Evolutionary conservation across 35 echinoderm and acorn worm species (phyloP).

Genomic region (Heliocidaris tuberculata): DNA sequence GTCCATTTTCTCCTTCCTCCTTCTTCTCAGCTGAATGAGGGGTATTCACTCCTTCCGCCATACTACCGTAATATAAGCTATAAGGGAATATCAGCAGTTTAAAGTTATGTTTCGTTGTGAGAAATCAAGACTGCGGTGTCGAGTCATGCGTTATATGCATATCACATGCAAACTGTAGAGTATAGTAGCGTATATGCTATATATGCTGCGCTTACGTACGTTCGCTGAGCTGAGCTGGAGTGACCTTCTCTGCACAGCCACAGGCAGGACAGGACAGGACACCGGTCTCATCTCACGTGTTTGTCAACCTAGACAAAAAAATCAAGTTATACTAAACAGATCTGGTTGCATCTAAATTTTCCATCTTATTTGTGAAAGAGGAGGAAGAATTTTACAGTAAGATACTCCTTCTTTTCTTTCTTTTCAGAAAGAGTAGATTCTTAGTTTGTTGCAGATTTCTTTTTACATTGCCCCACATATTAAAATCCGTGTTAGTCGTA

Average conservation of each 20-base stretch:
- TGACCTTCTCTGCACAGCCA: no score
- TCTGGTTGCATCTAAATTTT: not conserved
- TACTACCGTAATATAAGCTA: not conserved
- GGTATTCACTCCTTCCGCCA: slow-evolving; percentile 33
- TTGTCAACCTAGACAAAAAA: no score
- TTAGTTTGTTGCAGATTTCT: not conserved
- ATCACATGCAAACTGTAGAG: no score
- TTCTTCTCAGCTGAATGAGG: slow-evolving; percentile 5
- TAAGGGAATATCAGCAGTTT: no score
- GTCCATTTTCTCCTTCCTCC: not conserved
- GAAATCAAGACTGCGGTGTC: no score
- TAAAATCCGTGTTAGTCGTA: not conserved
- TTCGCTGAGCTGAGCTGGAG: no score
- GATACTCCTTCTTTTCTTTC: not conserved
- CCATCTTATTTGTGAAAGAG: not conserved
- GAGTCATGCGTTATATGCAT: no score
- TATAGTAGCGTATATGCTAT: no score
- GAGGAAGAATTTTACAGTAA: not conserved
- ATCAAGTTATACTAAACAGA: not conserved
- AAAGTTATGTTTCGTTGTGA: no score
- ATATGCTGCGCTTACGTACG: no score
- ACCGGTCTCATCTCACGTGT: no score
- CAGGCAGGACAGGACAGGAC: no score
- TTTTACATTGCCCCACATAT: not conserved
- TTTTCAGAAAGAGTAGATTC: not conserved